A percentile compares a stretch with the other conserved stretches of the same genome.
phyloP scores from a whole-genome alignment of 2,888 invertebrate species.

The Xiphydria camelus region DNA sequence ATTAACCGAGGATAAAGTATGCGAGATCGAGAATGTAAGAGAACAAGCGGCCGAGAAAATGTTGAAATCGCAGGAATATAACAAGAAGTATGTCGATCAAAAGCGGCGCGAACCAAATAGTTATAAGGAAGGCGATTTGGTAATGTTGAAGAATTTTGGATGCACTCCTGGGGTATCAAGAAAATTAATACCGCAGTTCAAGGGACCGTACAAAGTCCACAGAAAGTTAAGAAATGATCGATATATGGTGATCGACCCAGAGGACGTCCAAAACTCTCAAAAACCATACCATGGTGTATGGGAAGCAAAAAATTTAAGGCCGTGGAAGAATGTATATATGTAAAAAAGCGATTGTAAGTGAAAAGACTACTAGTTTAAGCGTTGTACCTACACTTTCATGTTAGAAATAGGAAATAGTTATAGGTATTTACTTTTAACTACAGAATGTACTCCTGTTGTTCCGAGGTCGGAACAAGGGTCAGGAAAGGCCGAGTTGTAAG shows the following conservation, averaged over 20 bases:
- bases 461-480: too few relatives aligned
- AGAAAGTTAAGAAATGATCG: conserved; percentile 16
- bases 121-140: conserved; percentile 16
- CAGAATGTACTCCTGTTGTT: too few relatives aligned
- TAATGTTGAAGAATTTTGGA: conserved; percentile 16
- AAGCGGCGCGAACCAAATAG: conserved; percentile 23
- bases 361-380: too few relatives aligned
- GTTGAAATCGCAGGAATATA: conserved; percentile 23
- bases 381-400: too few relatives aligned
- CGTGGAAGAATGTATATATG: too few relatives aligned
- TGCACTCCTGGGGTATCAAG: conserved; percentile 16
- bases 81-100: conserved; percentile 27
- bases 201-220: conserved; percentile 20
- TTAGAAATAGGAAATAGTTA: too few relatives aligned
- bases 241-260: conserved; percentile 16
- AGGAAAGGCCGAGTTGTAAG: too few relatives aligned
- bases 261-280: conserved; percentile 12
- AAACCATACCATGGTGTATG: conserved; percentile 11
- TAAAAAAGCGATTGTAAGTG: too few relatives aligned
- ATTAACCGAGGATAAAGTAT: neutral
- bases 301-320: conserved; percentile 13
- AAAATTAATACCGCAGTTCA: conserved; percentile 19
- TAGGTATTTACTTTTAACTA: too few relatives aligned
- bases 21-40: conserved; percentile 21
- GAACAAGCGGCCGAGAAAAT: conserved; percentile 11